These are phyloP conservation scores for Fregata magnificens DNA, from an alignment of 2,113 vertebrate species.

Conservation along the genomic window DNA sequence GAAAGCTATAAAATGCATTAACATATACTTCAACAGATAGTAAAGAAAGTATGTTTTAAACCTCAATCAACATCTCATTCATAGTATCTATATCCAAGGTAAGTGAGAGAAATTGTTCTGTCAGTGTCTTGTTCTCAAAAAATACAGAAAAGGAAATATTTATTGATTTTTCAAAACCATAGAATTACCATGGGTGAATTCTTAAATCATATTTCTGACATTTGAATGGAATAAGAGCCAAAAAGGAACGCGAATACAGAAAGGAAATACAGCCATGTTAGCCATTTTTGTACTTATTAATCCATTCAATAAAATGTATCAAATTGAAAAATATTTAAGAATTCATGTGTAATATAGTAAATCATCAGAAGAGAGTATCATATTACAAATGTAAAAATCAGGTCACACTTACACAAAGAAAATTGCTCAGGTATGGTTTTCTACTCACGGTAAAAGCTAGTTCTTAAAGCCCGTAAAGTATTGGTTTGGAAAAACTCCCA, in stretches of 20 bases:
- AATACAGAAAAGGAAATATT: background rate
- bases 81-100: background rate
- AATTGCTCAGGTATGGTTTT: background rate
- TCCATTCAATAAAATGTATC: background rate
- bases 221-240: background rate
- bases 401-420: background rate
- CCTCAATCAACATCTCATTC: background rate
- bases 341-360: background rate
- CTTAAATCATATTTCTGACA: background rate
- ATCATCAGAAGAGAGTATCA: background rate
- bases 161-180: background rate
- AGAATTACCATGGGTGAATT: background rate
- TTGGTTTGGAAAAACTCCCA: background rate
- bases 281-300: background rate
- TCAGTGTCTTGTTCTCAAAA: background rate
- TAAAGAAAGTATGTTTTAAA: background rate
- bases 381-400: background rate
- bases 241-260: background rate
- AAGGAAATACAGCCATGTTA: background rate
- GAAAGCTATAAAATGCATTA: constrained; percentile 58
- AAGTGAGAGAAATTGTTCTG: background rate
- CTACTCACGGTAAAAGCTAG: background rate
- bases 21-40: constrained; percentile 15
- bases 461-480: background rate
- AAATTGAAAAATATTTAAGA: background rate